Evolutionary conservation across 35 echinoderm and acorn worm genomes (phyloP).

Genomic region (Antedon bifida): DNA sequence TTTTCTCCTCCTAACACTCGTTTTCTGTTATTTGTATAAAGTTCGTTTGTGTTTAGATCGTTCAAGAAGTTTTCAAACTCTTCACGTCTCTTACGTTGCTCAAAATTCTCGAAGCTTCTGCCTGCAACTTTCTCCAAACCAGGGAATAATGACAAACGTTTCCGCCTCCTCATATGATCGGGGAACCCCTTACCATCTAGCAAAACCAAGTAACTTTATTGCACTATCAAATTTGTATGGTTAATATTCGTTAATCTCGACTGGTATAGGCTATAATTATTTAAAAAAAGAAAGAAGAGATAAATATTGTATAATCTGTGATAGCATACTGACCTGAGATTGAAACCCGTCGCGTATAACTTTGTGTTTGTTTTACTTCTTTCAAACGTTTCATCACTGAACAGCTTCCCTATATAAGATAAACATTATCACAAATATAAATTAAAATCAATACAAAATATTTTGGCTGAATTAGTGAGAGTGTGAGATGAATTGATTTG

Average conservation of each 20-base stretch:
- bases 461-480: too few species aligned
- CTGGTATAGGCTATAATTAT: too few species aligned
- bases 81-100: conserved; percentile 65
- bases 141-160: neutral
- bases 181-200: neutral
- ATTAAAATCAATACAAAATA: too few species aligned
- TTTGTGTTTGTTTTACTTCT: conserved; percentile 23
- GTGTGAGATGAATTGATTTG: too few species aligned
- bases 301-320: too few species aligned
- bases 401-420: conserved; percentile 46
- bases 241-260: too few species aligned
- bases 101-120: conserved; percentile 50
- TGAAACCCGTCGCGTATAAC: neutral
- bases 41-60: conserved; percentile 31
- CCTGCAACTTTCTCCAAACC: conserved; percentile 17
- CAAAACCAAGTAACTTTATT: too few species aligned
- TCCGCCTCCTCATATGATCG: neutral
- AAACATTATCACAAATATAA: neutral
- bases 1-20: neutral
- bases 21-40: neutral
- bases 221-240: too few species aligned
- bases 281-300: too few species aligned
- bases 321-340: neutral
- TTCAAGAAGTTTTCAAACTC: conserved; percentile 83
- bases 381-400: conserved; percentile 53